These are phyloP conservation scores for Sylvia atricapilla DNA, from an alignment of 2,113 vertebrate species.

Conservation along the genomic window DNA sequence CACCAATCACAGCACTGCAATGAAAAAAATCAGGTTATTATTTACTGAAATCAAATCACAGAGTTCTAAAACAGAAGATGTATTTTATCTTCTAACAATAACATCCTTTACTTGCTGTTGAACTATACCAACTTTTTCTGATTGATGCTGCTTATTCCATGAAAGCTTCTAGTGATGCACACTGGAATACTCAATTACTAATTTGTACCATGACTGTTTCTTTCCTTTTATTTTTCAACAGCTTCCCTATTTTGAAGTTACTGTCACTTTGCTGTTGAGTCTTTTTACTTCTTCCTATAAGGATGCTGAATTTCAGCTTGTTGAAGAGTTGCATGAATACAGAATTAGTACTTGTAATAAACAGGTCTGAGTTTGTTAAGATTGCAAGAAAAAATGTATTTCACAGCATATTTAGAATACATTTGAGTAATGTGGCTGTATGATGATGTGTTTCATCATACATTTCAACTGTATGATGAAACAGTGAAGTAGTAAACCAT, in stretches of 20 bases:
- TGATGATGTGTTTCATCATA: background rate
- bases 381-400: background rate
- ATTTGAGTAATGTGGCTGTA: background rate
- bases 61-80: background rate
- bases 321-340: background rate
- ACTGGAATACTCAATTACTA: background rate
- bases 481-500: background rate
- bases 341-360: background rate
- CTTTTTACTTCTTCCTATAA: background rate
- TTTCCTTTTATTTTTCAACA: background rate
- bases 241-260: background rate
- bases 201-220: background rate
- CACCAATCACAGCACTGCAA: slow-evolving; percentile 93
- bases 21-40: background rate
- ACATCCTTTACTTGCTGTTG: background rate
- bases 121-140: background rate
- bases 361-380: background rate
- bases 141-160: background rate
- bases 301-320: background rate
- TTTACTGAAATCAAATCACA: background rate
- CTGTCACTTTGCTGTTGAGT: background rate
- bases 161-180: background rate
- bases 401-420: background rate
- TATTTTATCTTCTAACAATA: background rate
- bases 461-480: background rate